Percentiles rank a stretch among this genome's conserved stretches.
phyloP scores from a whole-genome alignment of 2,888 invertebrate species.

The Tiliacea aurago region DNA sequence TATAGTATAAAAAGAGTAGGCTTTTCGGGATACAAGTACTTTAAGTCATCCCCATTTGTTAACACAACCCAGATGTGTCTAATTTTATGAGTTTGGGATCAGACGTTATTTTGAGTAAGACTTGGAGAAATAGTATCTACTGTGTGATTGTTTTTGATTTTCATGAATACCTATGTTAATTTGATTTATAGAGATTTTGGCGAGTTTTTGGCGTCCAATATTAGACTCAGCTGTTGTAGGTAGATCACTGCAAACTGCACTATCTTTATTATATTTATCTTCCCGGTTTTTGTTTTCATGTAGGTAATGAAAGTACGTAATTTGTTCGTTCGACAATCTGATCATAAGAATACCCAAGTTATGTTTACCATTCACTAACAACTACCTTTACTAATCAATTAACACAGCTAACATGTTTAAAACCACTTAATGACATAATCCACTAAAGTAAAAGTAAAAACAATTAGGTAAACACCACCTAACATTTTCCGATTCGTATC shows the following conservation, averaged over 20 bases:
- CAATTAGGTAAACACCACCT: slow-evolving; percentile 58
- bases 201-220: background rate
- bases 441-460: slow-evolving; percentile 46
- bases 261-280: background rate
- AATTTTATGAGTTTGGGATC: slow-evolving; percentile 38
- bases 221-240: background rate
- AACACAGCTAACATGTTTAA: slow-evolving; percentile 28
- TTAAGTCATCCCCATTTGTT: slow-evolving; percentile 12
- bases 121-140: background rate
- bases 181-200: background rate
- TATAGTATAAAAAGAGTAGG: background rate
- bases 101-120: slow-evolving; percentile 25
- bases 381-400: slow-evolving; percentile 46
- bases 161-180: background rate
- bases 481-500: slow-evolving; percentile 72
- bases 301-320: no score
- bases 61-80: slow-evolving; percentile 42
- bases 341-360: background rate
- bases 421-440: slow-evolving; percentile 48
- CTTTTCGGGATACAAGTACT: background rate
- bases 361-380: background rate
- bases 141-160: background rate
- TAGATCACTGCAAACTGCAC: background rate
- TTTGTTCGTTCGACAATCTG: background rate
- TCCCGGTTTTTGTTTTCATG: background rate